Percentiles rank a stretch among this genome's conserved stretches.
Conservation (phyloP, 2,113 vertebrate genomes). For the Paraplagusia blochii region DNA sequence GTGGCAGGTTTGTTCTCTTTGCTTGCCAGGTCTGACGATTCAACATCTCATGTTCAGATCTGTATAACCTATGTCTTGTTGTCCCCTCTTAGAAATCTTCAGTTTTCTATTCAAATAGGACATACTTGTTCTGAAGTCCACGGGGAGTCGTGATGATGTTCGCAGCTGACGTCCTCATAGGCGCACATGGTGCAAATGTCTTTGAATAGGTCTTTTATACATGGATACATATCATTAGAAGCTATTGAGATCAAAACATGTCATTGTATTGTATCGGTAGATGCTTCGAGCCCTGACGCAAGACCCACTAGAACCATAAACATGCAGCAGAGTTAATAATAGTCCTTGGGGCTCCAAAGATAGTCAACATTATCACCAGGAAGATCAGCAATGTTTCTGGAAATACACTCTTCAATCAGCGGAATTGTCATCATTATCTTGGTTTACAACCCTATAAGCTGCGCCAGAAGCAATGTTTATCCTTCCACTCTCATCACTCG, state of each 20-base stretch:
- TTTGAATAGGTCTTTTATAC: background rate
- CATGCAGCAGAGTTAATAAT: slow-evolving; percentile 34
- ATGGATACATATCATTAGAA: slow-evolving; percentile 3
- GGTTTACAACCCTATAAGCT: slow-evolving; percentile 26
- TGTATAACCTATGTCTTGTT: slow-evolving; percentile 17
- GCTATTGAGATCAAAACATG: slow-evolving; percentile 10
- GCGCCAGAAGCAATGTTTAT: slow-evolving; percentile 13
- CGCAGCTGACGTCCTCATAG: background rate
- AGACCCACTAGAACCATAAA: slow-evolving; percentile 21
- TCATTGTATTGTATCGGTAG: background rate
- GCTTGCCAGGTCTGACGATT: slow-evolving; percentile 35
- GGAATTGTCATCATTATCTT: slow-evolving; percentile 49
- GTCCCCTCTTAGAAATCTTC: slow-evolving; percentile 8
- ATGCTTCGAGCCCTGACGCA: slow-evolving; percentile 5
- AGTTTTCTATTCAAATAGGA: background rate
- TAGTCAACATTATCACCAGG: slow-evolving; percentile 44
- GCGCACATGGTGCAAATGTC: background rate
- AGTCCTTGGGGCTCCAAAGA: slow-evolving; percentile 35
- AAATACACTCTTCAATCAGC: slow-evolving; percentile 35
- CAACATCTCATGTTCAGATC: slow-evolving; percentile 37
- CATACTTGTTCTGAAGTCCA: background rate
- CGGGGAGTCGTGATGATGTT: background rate
- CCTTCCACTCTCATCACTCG: slow-evolving; percentile 13
- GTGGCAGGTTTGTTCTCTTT: slow-evolving; percentile 62
- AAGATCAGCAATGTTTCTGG: slow-evolving; percentile 34